Percentiles rank a stretch among this genome's conserved stretches.
phyloP scores from a whole-genome alignment of 1,140 invertebrate genomes.

The Rhopalosiphum padi region DNA sequence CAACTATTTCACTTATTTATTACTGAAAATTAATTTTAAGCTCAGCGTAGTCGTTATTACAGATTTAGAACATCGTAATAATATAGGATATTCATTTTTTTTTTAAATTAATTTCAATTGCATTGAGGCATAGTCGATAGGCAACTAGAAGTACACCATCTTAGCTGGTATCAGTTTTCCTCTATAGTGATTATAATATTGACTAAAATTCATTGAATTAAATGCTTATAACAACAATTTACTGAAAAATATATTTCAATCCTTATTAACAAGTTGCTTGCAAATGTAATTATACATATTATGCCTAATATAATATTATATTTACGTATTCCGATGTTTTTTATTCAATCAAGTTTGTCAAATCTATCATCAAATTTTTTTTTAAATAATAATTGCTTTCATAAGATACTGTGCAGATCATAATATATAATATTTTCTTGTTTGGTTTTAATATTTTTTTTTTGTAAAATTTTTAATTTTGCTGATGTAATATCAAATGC shows the following conservation, averaged over 20 bases:
- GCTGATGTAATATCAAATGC: constrained; percentile 64
- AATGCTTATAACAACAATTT: background rate
- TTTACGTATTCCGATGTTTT: background rate
- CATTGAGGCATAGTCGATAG: background rate
- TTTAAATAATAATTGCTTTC: background rate
- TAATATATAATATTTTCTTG: background rate
- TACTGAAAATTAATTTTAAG: background rate
- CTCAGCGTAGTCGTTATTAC: background rate
- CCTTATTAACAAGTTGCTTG: background rate
- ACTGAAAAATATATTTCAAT: background rate
- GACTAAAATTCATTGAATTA: background rate
- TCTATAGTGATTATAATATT: background rate
- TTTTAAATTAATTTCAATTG: background rate
- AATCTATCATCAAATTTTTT: no score
- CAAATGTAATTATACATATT: background rate
- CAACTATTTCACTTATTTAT: background rate
- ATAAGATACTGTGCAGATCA: background rate
- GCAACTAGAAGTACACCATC: background rate
- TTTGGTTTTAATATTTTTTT: background rate
- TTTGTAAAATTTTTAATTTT: constrained; percentile 64
- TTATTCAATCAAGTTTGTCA: background rate
- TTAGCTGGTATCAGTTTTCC: background rate
- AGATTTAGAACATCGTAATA: background rate
- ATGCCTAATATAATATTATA: background rate
- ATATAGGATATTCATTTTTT: no score